Evolutionary conservation across 2,888 invertebrate genomes (phyloP).

Genomic region (Apoda limacodes): DNA sequence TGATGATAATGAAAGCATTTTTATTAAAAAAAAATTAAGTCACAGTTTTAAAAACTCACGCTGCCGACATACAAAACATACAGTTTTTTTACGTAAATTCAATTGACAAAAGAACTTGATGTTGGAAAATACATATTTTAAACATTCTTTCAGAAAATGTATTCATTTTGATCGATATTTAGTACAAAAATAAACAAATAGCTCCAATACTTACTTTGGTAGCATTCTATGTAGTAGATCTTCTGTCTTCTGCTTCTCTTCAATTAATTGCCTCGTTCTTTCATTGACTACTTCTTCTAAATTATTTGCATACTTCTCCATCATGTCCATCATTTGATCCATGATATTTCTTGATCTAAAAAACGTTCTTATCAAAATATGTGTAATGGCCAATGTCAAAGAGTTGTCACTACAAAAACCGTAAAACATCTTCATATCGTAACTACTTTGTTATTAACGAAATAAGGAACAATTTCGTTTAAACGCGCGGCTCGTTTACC

Average conservation of each 20-base stretch:
- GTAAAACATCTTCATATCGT: no score
- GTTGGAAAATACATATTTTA: slow-evolving; percentile 19
- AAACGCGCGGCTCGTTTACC: no score
- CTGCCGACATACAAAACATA: no score
- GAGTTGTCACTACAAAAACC: no score
- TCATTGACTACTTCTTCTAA: slow-evolving; percentile 94
- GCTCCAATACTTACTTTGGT: slow-evolving; percentile 77
- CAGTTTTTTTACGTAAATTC: no score
- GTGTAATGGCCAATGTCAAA: no score
- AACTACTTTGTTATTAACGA: no score
- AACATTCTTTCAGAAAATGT: slow-evolving; percentile 17
- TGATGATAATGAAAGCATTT: no score
- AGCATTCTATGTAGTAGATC: slow-evolving; percentile 94
- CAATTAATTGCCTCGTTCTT: slow-evolving; percentile 87
- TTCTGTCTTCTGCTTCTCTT: slow-evolving; percentile 94
- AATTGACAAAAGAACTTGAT: slow-evolving; percentile 24
- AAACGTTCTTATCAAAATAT: no score
- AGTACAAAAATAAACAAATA: slow-evolving; percentile 10
- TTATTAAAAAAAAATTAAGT: no score
- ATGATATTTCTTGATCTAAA: slow-evolving; percentile 89
- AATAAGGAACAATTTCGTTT: no score
- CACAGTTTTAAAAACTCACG: no score
- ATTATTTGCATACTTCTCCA: slow-evolving; percentile 96
- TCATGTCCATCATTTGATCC: slow-evolving; percentile 99
- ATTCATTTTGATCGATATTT: slow-evolving; percentile 25